phyloP scores from a whole-genome alignment of 2,113 vertebrate species.

The Coptodon rendalli region DNA sequence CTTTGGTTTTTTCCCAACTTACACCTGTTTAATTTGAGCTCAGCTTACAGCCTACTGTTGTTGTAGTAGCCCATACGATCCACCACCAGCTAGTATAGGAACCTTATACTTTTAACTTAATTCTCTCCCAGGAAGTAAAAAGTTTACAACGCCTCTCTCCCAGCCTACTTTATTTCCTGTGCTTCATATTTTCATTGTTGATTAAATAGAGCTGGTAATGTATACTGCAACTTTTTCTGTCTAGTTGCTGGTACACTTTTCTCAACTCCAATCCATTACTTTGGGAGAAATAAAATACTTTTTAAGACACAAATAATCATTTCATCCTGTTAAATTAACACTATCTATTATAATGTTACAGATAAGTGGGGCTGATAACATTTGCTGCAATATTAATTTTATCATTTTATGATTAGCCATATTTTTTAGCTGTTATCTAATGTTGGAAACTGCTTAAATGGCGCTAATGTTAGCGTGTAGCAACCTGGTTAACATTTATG shows the following conservation, averaged over 20 bases:
- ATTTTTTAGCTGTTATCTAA: not conserved
- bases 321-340: not conserved
- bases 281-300: not conserved
- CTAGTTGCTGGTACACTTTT: not conserved
- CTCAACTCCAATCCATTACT: not conserved
- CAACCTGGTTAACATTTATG: not conserved
- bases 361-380: not conserved
- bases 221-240: not conserved
- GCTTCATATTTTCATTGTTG: not conserved
- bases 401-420: not conserved
- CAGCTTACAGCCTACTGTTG: not conserved
- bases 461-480: not conserved
- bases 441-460: not conserved
- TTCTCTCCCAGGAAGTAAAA: not conserved
- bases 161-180: not conserved
- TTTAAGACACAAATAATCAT: not conserved
- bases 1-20: not conserved
- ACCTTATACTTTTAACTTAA: not conserved
- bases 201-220: not conserved
- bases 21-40: not conserved
- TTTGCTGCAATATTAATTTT: not conserved
- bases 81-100: not conserved
- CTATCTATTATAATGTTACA: not conserved
- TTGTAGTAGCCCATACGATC: not conserved
- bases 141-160: not conserved